Evolutionary conservation across 2,797 vertebrate genomes (phyloP), one percentile per base, ranked within the genome.

Genomic region (Threskiornis aethiopicus): DNA sequence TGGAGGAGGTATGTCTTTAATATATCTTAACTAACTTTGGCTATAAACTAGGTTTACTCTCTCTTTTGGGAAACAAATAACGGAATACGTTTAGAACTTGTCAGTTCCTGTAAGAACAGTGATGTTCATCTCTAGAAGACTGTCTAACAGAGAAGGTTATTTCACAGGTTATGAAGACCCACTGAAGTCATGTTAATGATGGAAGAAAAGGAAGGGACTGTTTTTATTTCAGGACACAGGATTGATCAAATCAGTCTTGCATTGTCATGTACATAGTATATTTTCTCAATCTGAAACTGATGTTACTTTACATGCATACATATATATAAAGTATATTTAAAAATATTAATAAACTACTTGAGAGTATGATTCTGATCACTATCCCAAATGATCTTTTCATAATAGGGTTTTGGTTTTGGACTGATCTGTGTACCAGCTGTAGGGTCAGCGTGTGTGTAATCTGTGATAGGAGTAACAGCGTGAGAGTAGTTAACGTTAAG

Each of bases 1-100:
- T 1, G 99, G 99, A 96, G 99, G 99, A 99, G 99, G 99, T 98
- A 98, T 91, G 98, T 95, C 55, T 96, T 82, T 90, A 84, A 84
- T 61, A 6, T 51, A 39, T 18, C 42, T 92, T 85, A 52, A 72
- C 46, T 90, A 37, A 67, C 13, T 67, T 89, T 35, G 33, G 11
- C 15, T 54, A 11, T 69, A 78, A 73, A 13, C 24, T 52, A 39
- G 42, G 5, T 47, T 92, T 52, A 39, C 46, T 71, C 14, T 93
- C 69, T 78, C 59, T 67, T 89, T 65, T 14, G 61, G 35, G 37
- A 73, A 82, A 29, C 1, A 49, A 59, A 47, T 39, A 65, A 33
- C 18, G 17, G 33, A 51, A 51, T 77, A 49, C 29, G 19, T 39
- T 84, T 82, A 66, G 70, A 92, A 8, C 9, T 33, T 25, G 31